Evolutionary conservation across 1,140 invertebrate genomes (phyloP), one percentile per base, ranked within the genome.

Genomic region (Atta cephalotes): DNA sequence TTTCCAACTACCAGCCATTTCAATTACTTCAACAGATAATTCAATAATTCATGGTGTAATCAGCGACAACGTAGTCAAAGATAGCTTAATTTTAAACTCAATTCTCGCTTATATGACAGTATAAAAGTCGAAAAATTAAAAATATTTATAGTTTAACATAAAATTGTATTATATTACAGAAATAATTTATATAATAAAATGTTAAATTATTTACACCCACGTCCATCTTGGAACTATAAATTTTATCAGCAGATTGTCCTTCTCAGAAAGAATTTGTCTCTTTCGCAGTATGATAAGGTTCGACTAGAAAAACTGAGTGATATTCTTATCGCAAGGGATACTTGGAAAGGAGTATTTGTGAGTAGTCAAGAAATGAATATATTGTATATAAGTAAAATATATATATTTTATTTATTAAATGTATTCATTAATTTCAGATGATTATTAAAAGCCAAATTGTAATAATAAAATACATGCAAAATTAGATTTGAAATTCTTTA

Each of bases 211-310:
- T 53, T 56, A 68, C 7, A 68, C 25, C 0, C 16, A 49, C 2
- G 21, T 18, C 39, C 28, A 35, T 35, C n/a, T 70, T 18, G 49
- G 25, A 71, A 70, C 63, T 70, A 90, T 68, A 56, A 82, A 63
- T 70, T 76, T 86, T 86, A 88, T 90, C 80, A 63, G 58, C 63
- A 82, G 86, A 90, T 89, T 85, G 86, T 86, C 78, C 80, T 87
- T 90, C 87, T 79, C 58, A 49, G 87, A 90, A 88, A 45, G 60
- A 39, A 9, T 21, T 28, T 39, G n/a, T 71, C 56, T 71, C 63
- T 65, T 89, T 89, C 78, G 51, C 35, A 77, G 51, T 86, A 81
- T 79, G 86, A 90, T 90, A 90, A 90, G 60, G 53, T 88, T 77
- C 49, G 58, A 84, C 39, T 70, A 79, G 72, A 58, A 89, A 89